These are phyloP conservation scores for Apostichopus japonicus DNA, from an alignment of 35 echinoderm and acorn worm genomes.

Conservation along the genomic window DNA sequence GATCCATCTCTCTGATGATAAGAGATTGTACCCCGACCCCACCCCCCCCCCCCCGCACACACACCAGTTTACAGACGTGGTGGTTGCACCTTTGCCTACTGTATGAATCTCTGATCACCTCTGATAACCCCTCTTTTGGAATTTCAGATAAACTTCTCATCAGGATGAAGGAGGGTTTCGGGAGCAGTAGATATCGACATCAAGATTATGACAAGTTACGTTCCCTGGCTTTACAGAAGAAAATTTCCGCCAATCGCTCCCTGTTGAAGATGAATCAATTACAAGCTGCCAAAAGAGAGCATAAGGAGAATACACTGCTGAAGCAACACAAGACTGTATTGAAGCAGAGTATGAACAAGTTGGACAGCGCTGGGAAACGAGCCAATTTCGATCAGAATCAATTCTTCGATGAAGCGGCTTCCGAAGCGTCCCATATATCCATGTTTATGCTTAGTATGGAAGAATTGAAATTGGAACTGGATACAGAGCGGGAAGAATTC, in stretches of 20 bases:
- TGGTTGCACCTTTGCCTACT: background rate
- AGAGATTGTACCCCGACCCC: too few species aligned
- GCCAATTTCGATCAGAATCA: constrained; percentile 60
- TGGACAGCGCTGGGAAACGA: constrained; percentile 56
- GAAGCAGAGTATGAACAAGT: constrained; percentile 69
- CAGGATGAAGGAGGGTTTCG: constrained; percentile 87
- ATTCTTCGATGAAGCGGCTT: constrained; percentile 62
- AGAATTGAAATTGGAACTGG: constrained; percentile 64
- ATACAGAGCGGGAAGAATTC: constrained; percentile 68
- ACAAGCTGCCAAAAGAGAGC: constrained; percentile 64
- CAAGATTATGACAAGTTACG: constrained; percentile 92
- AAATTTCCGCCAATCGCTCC: constrained; percentile 78
- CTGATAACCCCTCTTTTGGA: background rate
- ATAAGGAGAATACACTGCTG: constrained; percentile 81
- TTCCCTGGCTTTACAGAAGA: constrained; percentile 77
- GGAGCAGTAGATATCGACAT: constrained; percentile 71
- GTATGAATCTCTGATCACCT: background rate
- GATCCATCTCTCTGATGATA: too few species aligned
- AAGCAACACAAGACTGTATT: constrained; percentile 87
- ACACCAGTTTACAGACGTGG: too few species aligned
- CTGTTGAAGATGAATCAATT: constrained; percentile 91
- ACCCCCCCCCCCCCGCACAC: too few species aligned
- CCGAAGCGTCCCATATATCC: constrained; percentile 74
- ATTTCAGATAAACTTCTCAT: constrained; percentile 89
- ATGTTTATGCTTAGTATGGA: constrained; percentile 96